Percentiles rank a stretch among this genome's conserved stretches.
Conservation (phyloP, 53 echinoderm and acorn worm species). For the Echinarachnius parma region DNA sequence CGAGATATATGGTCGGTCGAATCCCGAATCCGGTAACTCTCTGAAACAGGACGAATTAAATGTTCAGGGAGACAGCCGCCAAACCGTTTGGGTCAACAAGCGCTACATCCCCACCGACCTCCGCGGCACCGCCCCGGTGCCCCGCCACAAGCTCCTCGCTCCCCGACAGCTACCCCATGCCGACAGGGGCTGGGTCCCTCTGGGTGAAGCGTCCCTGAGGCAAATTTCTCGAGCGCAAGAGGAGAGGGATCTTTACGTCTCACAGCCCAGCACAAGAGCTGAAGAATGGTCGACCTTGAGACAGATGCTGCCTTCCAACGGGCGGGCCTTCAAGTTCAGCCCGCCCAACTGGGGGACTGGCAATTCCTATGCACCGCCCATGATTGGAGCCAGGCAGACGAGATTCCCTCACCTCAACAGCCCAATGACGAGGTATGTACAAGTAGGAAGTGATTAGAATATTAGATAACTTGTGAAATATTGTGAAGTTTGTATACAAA, state of each 20-base stretch:
- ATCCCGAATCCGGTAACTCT: not conserved
- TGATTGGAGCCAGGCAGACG: constrained; percentile 62
- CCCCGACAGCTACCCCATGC: constrained; percentile 57
- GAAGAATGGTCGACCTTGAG: constrained; percentile 95
- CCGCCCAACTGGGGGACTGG: constrained; percentile 99
- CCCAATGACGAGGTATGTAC: constrained; percentile 94
- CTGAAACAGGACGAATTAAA: constrained; percentile 40
- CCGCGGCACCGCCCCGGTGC: constrained; percentile 98
- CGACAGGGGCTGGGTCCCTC: constrained; percentile 75
- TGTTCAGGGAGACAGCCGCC: constrained; percentile 50
- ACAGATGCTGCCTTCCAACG: constrained; percentile 78
- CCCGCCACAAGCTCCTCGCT: constrained; percentile 86
- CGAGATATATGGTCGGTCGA: constrained; percentile 56
- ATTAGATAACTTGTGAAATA: not conserved
- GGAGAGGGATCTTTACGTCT: constrained; percentile 69
- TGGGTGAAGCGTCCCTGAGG: constrained; percentile 75
- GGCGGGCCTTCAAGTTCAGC: constrained; percentile 56
- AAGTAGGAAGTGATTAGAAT: not conserved
- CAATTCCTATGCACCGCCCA: constrained; percentile 58
- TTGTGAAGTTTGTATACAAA: not conserved
- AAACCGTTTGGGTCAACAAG: constrained; percentile 96
- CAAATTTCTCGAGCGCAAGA: constrained; percentile 71
- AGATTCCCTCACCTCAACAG: constrained; percentile 94
- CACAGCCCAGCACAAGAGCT: constrained; percentile 76
- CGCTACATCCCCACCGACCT: constrained; percentile 96